Percentiles rank a stretch among this genome's conserved stretches.
Conservation (phyloP, 2,797 vertebrate genomes). For the Acanthurus leucopareius region DNA sequence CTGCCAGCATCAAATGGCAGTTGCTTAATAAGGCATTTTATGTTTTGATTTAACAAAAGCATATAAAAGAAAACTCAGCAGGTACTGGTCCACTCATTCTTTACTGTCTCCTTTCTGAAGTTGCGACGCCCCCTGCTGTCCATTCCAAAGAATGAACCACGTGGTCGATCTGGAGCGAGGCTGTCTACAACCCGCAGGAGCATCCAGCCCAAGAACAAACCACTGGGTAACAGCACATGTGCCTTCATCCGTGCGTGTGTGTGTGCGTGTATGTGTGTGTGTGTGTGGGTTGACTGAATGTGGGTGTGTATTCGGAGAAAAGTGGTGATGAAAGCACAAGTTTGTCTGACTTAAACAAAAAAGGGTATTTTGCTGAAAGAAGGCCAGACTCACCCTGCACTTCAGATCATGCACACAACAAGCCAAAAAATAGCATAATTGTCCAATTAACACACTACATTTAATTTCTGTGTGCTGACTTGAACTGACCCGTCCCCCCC, state of each 20-base stretch:
- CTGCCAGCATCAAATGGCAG: too few relatives aligned
- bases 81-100: background rate
- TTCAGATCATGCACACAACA: slow-evolving; percentile 54
- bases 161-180: slow-evolving; percentile 90
- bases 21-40: too few relatives aligned
- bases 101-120: slow-evolving; percentile 73
- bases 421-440: background rate
- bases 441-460: background rate
- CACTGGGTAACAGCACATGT: slow-evolving; percentile 84
- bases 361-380: slow-evolving; percentile 4
- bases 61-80: background rate
- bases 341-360: background rate
- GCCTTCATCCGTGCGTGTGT: slow-evolving; percentile 19
- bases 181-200: slow-evolving; percentile 96
- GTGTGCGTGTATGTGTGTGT: background rate
- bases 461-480: slow-evolving; percentile 43
- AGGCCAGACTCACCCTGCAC: slow-evolving; percentile 2
- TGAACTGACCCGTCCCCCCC: slow-evolving; percentile 55
- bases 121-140: slow-evolving; percentile 95
- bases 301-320: background rate
- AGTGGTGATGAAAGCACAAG: background rate
- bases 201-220: slow-evolving; percentile 95
- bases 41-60: background rate
- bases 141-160: slow-evolving; percentile 92
- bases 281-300: too few relatives aligned